A percentile compares a stretch with the other conserved stretches of the same genome.
phyloP scores from a whole-genome alignment of 2,113 vertebrate species.

The Brachyhypopomus occidentalis region DNA sequence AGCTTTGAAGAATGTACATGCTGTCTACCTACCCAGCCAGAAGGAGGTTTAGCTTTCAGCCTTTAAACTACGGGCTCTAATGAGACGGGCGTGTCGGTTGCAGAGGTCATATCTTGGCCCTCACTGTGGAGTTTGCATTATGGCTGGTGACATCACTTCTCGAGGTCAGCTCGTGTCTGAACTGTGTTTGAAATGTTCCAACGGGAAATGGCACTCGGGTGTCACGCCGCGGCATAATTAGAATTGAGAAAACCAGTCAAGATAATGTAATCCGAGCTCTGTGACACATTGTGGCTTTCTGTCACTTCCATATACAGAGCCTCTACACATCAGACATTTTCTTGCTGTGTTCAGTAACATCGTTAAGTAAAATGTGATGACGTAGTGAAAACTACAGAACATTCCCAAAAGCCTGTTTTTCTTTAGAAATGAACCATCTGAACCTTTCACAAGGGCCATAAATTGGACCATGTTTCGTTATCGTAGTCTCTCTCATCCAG shows the following conservation, averaged over 20 bases:
- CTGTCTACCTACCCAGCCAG: neutral
- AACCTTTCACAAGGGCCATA: neutral
- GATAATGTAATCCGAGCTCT: neutral
- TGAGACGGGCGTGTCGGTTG: neutral
- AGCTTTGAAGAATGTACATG: neutral
- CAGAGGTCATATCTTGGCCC: neutral
- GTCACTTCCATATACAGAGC: neutral
- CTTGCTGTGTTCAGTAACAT: neutral
- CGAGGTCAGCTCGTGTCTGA: neutral
- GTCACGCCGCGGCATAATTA: slow-evolving; percentile 7
- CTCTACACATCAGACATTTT: neutral
- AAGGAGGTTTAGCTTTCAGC: neutral
- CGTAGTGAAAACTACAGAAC: neutral
- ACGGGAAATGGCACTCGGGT: neutral
- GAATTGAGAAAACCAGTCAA: slow-evolving; percentile 1
- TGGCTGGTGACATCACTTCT: neutral
- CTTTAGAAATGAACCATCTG: neutral
- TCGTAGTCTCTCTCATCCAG: neutral
- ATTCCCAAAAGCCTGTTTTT: neutral
- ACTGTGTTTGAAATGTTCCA: slow-evolving; percentile 1
- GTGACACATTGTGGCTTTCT: neutral
- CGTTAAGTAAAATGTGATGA: neutral
- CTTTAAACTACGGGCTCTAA: neutral
- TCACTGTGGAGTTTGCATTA: neutral
- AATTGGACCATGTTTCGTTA: neutral